Evolutionary conservation across 2,888 invertebrate genomes (phyloP), one percentile per base, ranked within the genome.

Genomic region (Pteria penguin): DNA sequence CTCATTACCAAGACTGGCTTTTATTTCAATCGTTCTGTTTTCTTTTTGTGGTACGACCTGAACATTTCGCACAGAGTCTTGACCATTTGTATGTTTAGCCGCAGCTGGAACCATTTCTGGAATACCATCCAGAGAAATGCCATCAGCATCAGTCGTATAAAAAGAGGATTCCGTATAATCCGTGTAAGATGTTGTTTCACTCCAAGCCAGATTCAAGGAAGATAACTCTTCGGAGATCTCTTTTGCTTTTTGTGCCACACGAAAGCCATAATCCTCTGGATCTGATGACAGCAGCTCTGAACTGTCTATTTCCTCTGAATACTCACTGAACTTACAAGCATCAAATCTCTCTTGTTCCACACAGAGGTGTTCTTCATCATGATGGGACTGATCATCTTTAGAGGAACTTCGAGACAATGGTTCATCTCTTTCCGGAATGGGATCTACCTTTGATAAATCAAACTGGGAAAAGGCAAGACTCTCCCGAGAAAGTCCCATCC

Each of bases 21-120:
- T 22, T n/a, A 57, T 8, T 57, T 57, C 57, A 8, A n/a, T 57
- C 8, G 22, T 8, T n/a, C 22, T 57, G 18, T 57, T 22, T 57
- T 57, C 8, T 57, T 57, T 24, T 22, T 24, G 5, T 14, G 8
- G 18, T n/a, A 60, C 27, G 18, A 60, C 27, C 4, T 14, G 24
- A 11, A 60, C 60, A 26, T 60, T 29, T 11, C 27, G 11, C 4
- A 24, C 27, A 11, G 22, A 5, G 24, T 60, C 14, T 18, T 22
- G 24, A 27, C 14, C 27, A 8, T 52, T 32, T n/a, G 57, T 68
- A 32, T 68, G 57, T n/a, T 76, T 76, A 2, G 76, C 66, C 8
- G 71, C 29, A 24, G 54, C 76, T 22, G 76, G 76, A 68, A 36
- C 66, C 27, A 66, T 76, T 33, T 72, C 72, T 5, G 55, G 33